Evolutionary conservation across 2,797 vertebrate species (phyloP), one percentile per base, ranked within the genome.

Genomic region (Phaenicophaeus curvirostris): DNA sequence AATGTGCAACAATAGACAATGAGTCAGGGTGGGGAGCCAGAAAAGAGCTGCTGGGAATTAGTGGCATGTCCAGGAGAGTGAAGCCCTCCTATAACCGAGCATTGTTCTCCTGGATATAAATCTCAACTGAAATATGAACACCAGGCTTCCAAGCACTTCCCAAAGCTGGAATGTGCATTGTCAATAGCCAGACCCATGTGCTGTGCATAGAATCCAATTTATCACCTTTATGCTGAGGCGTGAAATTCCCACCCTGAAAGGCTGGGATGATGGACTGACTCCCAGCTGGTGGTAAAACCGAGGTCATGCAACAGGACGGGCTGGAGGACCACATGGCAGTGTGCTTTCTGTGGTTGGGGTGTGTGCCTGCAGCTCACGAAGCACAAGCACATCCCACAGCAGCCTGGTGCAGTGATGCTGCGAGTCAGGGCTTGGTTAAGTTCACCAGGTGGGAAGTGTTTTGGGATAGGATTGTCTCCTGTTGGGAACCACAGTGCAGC

Each of bases 41-140:
- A 57, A 78, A 58, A 74, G 53, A 75, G 65, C 83, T 80, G 83
- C 68, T 44, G 84, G 44, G 93, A 87, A 76, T 91, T 84, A 63
- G 65, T 74, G 90, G 51, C 1, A 16, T 27, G 88, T 75, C 66
- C 30, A 33, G 51, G 78, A 82, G 63, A 83, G 62, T 2, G 2
- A 68, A 89, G 71, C 67, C n/a, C 30, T 90, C 59, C 74, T 68
- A 1, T 59, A 87, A 46, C 66, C 14, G n/a, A 68, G 51, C 77
- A 79, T 89, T 95, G 72, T 96, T 92, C 87, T 89, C 57, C 53
- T 55, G 78, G 69, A 59, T 63, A 80, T 81, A 91, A 96, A 93
- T 88, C 80, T 92, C 55, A 24, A 4, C 84, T 50, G 84, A 73
- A 90, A 76, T 72, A 57, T 8, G 37, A 90, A 54, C 41, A 15